These are phyloP conservation scores for Hermaeophaga mercurialis DNA, from an alignment of 2,888 invertebrate genomes.

Conservation along the genomic window DNA sequence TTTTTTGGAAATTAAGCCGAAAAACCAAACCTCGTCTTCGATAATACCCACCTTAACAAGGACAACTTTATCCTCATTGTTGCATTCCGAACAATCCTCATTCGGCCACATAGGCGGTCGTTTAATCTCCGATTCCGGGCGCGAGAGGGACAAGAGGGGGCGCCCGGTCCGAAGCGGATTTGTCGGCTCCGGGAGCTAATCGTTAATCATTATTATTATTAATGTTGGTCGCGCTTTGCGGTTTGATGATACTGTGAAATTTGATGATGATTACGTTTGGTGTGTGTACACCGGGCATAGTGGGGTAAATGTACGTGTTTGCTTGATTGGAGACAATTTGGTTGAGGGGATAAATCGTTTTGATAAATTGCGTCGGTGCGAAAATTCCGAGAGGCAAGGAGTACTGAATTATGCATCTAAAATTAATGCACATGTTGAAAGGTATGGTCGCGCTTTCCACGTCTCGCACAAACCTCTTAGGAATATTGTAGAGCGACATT, in stretches of 20 bases:
- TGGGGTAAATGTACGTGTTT: conserved; percentile 3
- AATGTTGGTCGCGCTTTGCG: conserved; percentile 18
- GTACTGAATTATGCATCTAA: no score
- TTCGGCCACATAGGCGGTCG: neutral
- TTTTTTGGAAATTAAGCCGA: no score
- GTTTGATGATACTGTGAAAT: conserved; percentile 19
- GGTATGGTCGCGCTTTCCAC: no score
- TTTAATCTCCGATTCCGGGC: conserved; percentile 2
- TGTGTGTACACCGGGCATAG: neutral
- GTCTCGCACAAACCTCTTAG: no score
- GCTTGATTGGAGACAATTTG: no score
- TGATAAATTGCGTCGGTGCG: no score
- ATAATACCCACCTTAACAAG: no score
- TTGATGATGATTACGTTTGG: conserved; percentile 16
- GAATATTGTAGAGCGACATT: no score
- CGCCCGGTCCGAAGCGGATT: neutral
- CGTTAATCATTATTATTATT: conserved; percentile 26
- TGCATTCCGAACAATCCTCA: neutral
- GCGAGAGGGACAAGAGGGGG: neutral
- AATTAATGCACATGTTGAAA: no score
- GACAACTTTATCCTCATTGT: conserved; percentile 3
- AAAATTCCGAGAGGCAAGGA: no score
- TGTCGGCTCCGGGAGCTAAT: conserved; percentile 7
- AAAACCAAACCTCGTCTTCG: no score
- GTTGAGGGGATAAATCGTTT: no score